A percentile compares a stretch with the other conserved stretches of the same genome.
Evolutionary conservation across 2,113 vertebrate genomes (phyloP).

Genomic region (Stigmatopora argus): DNA sequence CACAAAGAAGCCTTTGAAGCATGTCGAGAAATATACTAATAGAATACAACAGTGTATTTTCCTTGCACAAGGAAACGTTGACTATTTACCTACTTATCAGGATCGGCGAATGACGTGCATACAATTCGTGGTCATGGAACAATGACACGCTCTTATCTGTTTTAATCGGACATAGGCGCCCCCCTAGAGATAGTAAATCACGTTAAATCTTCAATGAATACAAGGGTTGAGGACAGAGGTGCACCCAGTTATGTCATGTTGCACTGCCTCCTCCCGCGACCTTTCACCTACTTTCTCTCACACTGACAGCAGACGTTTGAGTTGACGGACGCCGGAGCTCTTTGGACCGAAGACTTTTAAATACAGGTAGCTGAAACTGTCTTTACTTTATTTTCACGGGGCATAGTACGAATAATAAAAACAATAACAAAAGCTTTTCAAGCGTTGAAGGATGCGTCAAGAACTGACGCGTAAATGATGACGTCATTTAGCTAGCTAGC

Average conservation of each 20-base stretch:
- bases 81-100: neutral
- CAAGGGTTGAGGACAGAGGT: neutral
- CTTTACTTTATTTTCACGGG: neutral
- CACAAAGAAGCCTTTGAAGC: conserved; percentile 1
- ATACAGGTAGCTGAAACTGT: conserved; percentile 22
- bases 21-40: neutral
- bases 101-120: neutral
- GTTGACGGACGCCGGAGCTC: conserved; percentile 6
- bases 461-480: neutral
- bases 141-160: neutral
- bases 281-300: conserved; percentile 49
- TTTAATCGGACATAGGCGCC: neutral
- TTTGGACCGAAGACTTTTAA: neutral
- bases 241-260: conserved; percentile 13
- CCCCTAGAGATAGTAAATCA: neutral
- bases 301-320: conserved; percentile 3
- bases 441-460: neutral
- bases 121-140: neutral
- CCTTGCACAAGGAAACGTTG: neutral
- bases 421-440: neutral
- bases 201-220: neutral
- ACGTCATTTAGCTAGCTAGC: conserved; percentile 8
- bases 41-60: neutral
- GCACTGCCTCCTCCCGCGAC: conserved; percentile 11
- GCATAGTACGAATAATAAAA: neutral